These are phyloP conservation scores for Papilio glaucus DNA, from an alignment of 1,140 invertebrate genomes.

Conservation along the genomic window DNA sequence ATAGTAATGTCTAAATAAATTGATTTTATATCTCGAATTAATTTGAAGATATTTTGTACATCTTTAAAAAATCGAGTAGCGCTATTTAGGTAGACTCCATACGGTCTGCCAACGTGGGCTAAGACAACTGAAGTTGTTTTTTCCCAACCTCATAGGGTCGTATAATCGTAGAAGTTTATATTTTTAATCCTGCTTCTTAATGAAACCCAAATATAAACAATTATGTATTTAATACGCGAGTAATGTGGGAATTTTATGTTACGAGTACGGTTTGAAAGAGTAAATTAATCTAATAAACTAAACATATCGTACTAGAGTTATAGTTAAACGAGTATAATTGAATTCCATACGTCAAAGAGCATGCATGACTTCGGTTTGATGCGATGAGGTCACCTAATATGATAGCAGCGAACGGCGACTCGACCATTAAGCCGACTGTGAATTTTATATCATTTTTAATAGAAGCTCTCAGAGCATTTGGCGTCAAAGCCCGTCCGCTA, in stretches of 20 bases:
- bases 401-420: conserved; percentile 59
- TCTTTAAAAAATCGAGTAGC: no score
- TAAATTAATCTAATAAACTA: background rate
- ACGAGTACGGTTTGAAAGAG: background rate
- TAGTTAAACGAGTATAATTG: conserved; percentile 15
- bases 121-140: no score
- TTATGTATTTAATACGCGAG: background rate
- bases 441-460: conserved; percentile 82
- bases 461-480: conserved; percentile 51
- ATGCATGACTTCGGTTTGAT: conserved; percentile 58
- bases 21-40: no score
- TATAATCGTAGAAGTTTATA: no score
- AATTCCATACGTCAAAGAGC: conserved; percentile 58
- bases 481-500: conserved; percentile 62
- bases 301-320: background rate
- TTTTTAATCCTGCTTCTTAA: no score
- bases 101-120: no score
- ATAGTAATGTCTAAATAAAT: no score
- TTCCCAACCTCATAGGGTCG: no score
- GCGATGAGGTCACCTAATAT: conserved; percentile 74
- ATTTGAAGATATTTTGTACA: no score
- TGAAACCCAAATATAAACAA: background rate
- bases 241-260: background rate
- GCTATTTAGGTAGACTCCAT: no score
- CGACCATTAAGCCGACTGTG: conserved; percentile 73